Evolutionary conservation across 53 echinoderm and acorn worm genomes (phyloP).

Genomic region (Stichopus horrens): DNA sequence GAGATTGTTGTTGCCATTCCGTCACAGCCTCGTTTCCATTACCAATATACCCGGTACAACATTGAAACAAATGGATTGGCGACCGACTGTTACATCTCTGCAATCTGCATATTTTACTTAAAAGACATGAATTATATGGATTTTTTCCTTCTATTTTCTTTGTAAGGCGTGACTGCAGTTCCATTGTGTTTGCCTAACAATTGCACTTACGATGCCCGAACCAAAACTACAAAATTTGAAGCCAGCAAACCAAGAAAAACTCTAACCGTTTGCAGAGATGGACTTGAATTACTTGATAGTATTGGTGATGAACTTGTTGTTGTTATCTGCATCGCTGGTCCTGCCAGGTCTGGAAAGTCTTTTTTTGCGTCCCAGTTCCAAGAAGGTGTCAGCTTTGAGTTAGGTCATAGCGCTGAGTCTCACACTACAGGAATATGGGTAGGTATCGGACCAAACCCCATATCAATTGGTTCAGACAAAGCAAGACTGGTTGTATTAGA

Average conservation of each 20-base stretch:
- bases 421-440: constrained; percentile 34
- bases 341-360: constrained; percentile 19
- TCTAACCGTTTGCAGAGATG: background rate
- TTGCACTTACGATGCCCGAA: background rate
- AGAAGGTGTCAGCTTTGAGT: background rate
- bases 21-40: no score
- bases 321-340: background rate
- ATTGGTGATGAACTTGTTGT: background rate
- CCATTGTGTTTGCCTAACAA: constrained; percentile 14
- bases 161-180: background rate
- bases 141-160: background rate
- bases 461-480: background rate
- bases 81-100: no score
- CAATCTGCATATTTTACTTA: no score
- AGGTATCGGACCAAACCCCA: background rate
- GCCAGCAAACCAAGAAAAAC: background rate
- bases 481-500: background rate
- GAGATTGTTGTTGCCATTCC: no score
- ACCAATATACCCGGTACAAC: no score
- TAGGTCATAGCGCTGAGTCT: constrained; percentile 6
- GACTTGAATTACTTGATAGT: background rate
- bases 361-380: constrained; percentile 3
- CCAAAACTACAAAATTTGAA: no score
- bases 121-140: no score
- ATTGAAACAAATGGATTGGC: no score